phyloP scores from a whole-genome alignment of 2,888 invertebrate genomes.

The Drosophila cyrtoloma region DNA sequence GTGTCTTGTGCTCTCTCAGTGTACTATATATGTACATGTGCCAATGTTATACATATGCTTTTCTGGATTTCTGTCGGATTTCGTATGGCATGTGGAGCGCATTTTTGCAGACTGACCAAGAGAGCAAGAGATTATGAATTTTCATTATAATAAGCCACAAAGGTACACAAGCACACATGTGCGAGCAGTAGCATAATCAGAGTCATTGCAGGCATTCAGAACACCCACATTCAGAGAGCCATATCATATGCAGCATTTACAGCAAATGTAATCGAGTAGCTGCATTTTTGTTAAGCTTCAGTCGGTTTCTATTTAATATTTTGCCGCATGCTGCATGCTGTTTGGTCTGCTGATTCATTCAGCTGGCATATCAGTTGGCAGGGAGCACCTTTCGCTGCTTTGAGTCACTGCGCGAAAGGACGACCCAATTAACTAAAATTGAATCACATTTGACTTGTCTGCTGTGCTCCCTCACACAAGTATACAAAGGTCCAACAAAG shows the following conservation, averaged over 20 bases:
- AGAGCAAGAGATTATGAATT: constrained; percentile 69
- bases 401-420: constrained; percentile 43
- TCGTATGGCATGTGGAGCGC: constrained; percentile 34
- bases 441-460: constrained; percentile 39
- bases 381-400: constrained; percentile 26
- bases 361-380: constrained; percentile 34
- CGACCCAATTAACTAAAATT: constrained; percentile 51
- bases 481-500: neutral
- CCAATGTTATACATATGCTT: constrained; percentile 7
- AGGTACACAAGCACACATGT: neutral
- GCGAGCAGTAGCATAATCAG: neutral
- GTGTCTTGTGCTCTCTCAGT: neutral
- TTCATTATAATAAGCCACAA: constrained; percentile 61
- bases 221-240: neutral
- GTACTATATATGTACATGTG: neutral
- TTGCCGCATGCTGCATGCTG: constrained; percentile 25
- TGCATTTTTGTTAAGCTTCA: constrained; percentile 27
- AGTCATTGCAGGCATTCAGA: neutral
- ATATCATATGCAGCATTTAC: constrained; percentile 19
- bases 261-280: constrained; percentile 43
- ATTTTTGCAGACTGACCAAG: constrained; percentile 38
- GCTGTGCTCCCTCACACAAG: neutral
- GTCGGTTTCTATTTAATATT: constrained; percentile 15
- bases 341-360: constrained; percentile 27
- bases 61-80: constrained; percentile 25